Evolutionary conservation across 2,113 vertebrate species (phyloP).

Genomic region (Benitochromis conjunctus): DNA sequence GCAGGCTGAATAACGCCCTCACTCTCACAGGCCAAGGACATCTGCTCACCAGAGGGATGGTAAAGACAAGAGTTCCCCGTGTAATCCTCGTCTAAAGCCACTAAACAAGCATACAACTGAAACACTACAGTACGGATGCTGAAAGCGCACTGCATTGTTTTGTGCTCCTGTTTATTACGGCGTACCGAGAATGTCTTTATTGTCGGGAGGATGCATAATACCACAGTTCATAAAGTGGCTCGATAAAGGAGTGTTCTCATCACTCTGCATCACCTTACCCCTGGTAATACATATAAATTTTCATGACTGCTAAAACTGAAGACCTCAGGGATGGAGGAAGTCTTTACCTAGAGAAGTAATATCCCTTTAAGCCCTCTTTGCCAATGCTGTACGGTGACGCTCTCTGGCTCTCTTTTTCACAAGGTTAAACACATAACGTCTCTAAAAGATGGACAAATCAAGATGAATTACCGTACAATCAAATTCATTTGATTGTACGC

Average conservation of each 20-base stretch:
- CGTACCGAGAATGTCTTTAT: slow-evolving; percentile 3
- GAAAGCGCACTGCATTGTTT: neutral
- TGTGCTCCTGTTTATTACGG: neutral
- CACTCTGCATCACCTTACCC: slow-evolving; percentile 26
- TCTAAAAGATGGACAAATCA: slow-evolving; percentile 10
- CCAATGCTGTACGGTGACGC: neutral
- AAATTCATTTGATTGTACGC: neutral
- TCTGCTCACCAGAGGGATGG: slow-evolving; percentile 24
- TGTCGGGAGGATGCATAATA: neutral
- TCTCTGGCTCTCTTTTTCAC: neutral
- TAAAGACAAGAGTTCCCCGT: neutral
- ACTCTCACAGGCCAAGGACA: slow-evolving; percentile 46
- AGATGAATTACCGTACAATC: neutral
- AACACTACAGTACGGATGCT: neutral
- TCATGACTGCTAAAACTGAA: slow-evolving; percentile 35
- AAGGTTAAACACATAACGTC: slow-evolving; percentile 7
- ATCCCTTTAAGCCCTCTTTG: slow-evolving; percentile 12
- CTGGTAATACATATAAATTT: slow-evolving; percentile 22
- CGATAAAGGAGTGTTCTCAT: slow-evolving; percentile 17
- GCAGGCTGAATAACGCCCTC: slow-evolving; percentile 30
- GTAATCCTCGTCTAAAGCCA: slow-evolving; percentile 4
- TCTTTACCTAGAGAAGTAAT: slow-evolving; percentile 25
- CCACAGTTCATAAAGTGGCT: slow-evolving; percentile 26
- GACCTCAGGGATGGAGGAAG: slow-evolving; percentile 16
- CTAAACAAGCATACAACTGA: slow-evolving; percentile 6